These are phyloP conservation scores for Chrysolina oricalcia DNA, from an alignment of 2,888 invertebrate species.

Conservation along the genomic window DNA sequence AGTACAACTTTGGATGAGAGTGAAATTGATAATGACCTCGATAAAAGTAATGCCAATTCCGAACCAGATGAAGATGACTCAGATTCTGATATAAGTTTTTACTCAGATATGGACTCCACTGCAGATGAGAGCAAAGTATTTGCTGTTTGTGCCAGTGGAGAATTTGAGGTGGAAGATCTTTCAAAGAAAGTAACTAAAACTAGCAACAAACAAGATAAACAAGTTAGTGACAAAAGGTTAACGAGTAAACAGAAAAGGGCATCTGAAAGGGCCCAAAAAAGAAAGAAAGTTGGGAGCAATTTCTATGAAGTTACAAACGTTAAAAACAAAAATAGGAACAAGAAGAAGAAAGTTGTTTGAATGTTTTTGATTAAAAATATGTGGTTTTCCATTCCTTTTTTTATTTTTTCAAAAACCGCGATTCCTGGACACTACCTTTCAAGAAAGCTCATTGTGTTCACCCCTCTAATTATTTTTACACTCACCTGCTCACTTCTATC, in stretches of 20 bases:
- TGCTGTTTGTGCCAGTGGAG: conserved; percentile 69
- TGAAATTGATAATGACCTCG: conserved; percentile 43
- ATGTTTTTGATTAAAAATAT: not conserved
- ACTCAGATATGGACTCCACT: conserved; percentile 79
- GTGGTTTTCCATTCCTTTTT: not conserved
- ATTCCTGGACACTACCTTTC: too few relatives aligned
- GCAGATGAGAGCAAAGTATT: conserved; percentile 73
- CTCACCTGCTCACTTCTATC: too few relatives aligned
- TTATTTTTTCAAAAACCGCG: not conserved
- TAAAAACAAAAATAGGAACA: conserved; percentile 88
- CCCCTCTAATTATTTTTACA: too few relatives aligned
- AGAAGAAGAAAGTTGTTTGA: conserved; percentile 72
- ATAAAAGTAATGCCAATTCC: conserved; percentile 36
- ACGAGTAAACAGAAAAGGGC: conserved; percentile 87
- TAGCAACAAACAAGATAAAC: conserved; percentile 54
- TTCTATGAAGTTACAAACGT: conserved; percentile 93
- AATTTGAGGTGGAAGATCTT: conserved; percentile 72
- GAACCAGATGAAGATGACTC: conserved; percentile 66
- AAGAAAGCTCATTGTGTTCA: too few relatives aligned
- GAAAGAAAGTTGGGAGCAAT: conserved; percentile 90
- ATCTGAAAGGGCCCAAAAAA: conserved; percentile 81
- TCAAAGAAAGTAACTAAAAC: conserved; percentile 54
- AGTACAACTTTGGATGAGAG: conserved; percentile 68
- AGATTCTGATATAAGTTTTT: conserved; percentile 80
- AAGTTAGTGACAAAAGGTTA: conserved; percentile 73